Percentiles rank a stretch among this genome's conserved stretches.
Evolutionary conservation across 2,888 invertebrate species (phyloP).

Genomic region (Lutraria lutraria): DNA sequence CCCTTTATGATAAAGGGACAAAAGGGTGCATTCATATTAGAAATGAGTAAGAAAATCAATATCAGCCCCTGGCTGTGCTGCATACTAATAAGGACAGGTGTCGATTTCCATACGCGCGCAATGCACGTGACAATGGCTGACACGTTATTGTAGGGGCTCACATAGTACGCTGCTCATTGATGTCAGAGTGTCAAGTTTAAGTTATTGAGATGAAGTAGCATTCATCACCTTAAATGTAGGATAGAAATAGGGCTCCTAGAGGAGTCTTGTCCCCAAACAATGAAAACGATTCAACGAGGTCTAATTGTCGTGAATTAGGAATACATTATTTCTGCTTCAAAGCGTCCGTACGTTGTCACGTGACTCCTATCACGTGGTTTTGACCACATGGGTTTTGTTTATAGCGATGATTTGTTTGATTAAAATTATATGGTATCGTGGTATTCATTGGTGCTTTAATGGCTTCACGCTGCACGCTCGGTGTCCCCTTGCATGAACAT

Average conservation of each 20-base stretch:
- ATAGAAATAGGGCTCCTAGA: background rate
- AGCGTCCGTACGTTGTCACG: background rate
- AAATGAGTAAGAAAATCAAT: background rate
- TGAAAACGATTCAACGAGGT: background rate
- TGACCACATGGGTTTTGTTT: conserved; percentile 14
- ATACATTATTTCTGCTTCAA: conserved; percentile 10
- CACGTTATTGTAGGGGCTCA: conserved; percentile 4
- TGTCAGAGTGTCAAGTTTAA: conserved; percentile 14
- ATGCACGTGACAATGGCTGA: conserved; percentile 20
- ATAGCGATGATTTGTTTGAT: background rate
- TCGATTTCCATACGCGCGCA: background rate
- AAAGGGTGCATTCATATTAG: background rate
- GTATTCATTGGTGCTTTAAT: background rate
- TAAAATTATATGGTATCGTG: conserved; percentile 4
- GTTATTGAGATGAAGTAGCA: background rate
- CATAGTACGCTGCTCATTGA: conserved; percentile 18
- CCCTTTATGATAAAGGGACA: background rate
- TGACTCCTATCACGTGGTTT: background rate
- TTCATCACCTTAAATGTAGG: background rate
- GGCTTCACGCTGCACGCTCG: background rate
- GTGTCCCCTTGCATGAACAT: background rate
- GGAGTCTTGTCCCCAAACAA: background rate
- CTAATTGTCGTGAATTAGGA: conserved; percentile 6
- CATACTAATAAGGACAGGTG: conserved; percentile 24
- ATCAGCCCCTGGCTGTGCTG: background rate